Percentiles rank a stretch among this genome's conserved stretches.
phyloP scores from a whole-genome alignment of 2,113 vertebrate genomes.

The Sturnira hondurensis region DNA sequence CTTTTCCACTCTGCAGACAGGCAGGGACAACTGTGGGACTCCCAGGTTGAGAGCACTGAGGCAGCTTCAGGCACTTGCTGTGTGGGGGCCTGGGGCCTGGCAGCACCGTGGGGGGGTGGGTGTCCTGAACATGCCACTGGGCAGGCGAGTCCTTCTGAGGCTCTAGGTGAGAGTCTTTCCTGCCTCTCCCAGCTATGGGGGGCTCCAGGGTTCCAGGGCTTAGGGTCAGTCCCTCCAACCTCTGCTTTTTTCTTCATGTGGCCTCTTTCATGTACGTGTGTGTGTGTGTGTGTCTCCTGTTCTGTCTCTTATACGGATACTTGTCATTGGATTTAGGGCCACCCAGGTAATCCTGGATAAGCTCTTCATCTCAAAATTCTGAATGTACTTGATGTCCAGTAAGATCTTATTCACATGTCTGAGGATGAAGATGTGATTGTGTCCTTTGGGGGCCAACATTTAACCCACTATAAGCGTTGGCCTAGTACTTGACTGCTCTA shows the following conservation, averaged over 20 bases:
- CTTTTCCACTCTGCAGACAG: neutral
- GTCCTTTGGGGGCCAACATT: accelerated
- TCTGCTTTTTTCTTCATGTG: accelerated
- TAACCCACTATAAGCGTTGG: no score
- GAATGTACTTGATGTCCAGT: neutral
- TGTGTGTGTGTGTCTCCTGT: no score
- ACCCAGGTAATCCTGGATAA: accelerated
- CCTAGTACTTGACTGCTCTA: accelerated
- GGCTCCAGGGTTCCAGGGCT: neutral
- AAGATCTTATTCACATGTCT: neutral
- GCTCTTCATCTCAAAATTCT: neutral
- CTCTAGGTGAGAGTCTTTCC: no score
- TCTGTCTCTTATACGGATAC: neutral
- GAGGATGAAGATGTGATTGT: neutral
- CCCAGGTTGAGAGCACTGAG: neutral
- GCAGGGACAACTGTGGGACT: accelerated
- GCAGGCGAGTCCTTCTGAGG: accelerated
- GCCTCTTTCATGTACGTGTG: no score
- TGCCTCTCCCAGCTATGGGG: neutral
- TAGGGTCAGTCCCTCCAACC: accelerated
- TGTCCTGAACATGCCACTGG: neutral
- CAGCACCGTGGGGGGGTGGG: neutral
- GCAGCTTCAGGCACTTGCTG: accelerated
- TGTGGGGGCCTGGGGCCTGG: neutral
- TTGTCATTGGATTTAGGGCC: neutral